phyloP scores from a whole-genome alignment of 2,113 vertebrate species.

The Crotalus tigris region DNA sequence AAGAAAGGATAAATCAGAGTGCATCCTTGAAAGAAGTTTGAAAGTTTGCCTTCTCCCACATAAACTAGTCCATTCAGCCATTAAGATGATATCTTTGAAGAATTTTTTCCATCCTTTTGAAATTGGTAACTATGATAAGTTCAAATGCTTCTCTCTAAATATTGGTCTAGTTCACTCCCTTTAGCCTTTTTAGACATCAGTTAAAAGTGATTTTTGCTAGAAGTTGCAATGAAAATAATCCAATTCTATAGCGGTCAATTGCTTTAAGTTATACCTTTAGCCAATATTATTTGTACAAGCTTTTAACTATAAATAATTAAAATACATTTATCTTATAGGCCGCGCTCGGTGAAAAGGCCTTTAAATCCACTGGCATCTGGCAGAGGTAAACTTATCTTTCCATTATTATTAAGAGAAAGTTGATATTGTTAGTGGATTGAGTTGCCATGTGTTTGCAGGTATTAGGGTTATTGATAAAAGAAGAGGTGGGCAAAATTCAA shows the following conservation, averaged over 20 bases:
- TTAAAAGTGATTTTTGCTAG: neutral
- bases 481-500: neutral
- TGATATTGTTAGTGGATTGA: neutral
- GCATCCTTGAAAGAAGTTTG: neutral
- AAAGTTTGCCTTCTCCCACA: neutral
- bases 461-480: too few relatives aligned
- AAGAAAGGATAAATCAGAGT: neutral
- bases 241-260: neutral
- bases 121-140: neutral
- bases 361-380: constrained; percentile 72
- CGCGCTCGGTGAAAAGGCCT: constrained; percentile 82
- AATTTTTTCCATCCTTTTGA: neutral
- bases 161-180: too few relatives aligned
- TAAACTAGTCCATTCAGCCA: neutral
- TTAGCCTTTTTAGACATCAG: neutral
- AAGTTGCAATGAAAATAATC: neutral
- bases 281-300: neutral
- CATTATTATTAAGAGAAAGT: neutral
- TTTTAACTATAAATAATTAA: neutral
- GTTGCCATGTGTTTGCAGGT: neutral
- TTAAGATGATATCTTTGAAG: neutral
- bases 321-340: constrained; percentile 68
- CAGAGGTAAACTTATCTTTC: constrained; percentile 69
- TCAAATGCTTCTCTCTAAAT: neutral
- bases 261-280: neutral